Evolutionary conservation across 1,140 invertebrate species (phyloP).

Genomic region (Drosophila kepulauana): DNA sequence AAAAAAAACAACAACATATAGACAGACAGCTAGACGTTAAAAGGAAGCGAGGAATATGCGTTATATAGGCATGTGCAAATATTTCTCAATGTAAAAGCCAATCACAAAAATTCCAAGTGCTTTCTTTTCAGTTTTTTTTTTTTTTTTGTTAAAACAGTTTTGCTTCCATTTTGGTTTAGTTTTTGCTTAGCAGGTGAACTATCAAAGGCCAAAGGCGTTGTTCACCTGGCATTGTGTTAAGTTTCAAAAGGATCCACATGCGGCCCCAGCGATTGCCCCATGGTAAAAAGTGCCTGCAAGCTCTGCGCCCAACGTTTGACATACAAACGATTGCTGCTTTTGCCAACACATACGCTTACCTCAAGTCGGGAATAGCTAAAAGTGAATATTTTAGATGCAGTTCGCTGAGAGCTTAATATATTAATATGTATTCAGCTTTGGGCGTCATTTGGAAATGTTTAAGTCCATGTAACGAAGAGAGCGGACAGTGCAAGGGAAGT

Average conservation of each 20-base stretch:
- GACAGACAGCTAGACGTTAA: too few species aligned
- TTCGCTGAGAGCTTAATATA: too few species aligned
- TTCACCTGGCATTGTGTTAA: slow-evolving; percentile 42
- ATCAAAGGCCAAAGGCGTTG: slow-evolving; percentile 33
- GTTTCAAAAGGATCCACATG: slow-evolving; percentile 39
- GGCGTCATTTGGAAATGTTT: too few species aligned
- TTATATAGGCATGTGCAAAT: neutral
- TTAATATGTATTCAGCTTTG: too few species aligned
- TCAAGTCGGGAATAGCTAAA: neutral
- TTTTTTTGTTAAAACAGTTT: slow-evolving; percentile 1
- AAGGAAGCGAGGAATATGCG: neutral
- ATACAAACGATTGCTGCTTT: slow-evolving; percentile 27
- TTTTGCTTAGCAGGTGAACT: slow-evolving; percentile 15
- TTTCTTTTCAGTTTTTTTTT: slow-evolving; percentile 1
- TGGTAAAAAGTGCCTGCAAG: neutral
- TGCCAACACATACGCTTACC: slow-evolving; percentile 27
- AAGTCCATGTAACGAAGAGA: too few species aligned
- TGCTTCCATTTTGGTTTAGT: slow-evolving; percentile 12
- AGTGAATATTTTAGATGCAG: too few species aligned
- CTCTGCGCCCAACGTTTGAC: slow-evolving; percentile 1
- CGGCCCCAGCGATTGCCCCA: neutral
- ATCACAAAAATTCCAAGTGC: slow-evolving; percentile 37
- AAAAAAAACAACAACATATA: neutral
- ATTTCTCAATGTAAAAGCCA: slow-evolving; percentile 27
- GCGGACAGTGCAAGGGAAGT: too few species aligned